Conservation (phyloP, 2,113 vertebrate genomes). For the Vanacampus margaritifer region DNA sequence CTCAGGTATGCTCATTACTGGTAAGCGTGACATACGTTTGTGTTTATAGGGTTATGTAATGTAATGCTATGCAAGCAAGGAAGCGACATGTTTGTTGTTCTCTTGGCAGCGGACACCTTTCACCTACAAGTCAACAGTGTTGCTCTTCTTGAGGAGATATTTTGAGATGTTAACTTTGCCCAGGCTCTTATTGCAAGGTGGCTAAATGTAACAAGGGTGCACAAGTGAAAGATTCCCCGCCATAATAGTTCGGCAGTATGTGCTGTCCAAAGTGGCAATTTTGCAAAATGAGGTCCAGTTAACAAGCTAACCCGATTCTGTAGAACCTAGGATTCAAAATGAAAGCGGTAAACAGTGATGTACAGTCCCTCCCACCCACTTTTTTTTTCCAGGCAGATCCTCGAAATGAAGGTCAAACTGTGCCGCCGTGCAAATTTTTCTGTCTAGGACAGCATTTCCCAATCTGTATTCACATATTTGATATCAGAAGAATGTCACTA, state of each 20-base stretch:
- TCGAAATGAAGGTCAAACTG: too few species aligned
- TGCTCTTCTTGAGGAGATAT: neutral
- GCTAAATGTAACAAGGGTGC: conserved; percentile 8
- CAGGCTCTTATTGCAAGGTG: conserved; percentile 4
- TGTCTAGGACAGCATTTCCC: too few species aligned
- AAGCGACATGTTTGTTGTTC: neutral
- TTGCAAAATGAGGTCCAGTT: too few species aligned
- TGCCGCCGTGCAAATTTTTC: too few species aligned
- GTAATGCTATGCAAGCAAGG: neutral
- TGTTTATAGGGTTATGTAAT: neutral
- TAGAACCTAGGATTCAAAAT: too few species aligned
- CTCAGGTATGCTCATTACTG: neutral
- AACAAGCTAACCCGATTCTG: too few species aligned
- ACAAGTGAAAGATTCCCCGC: neutral
- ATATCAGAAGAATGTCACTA: too few species aligned
- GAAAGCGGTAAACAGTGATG: too few species aligned
- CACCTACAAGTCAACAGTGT: conserved; percentile 37
- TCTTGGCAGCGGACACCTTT: conserved; percentile 42
- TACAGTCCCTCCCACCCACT: too few species aligned
- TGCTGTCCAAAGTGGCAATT: neutral
- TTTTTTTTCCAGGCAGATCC: too few species aligned
- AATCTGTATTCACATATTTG: too few species aligned
- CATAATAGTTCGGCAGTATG: neutral
- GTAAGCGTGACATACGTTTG: neutral
- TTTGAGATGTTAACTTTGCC: neutral